These are phyloP conservation scores for Drosophila pullipes DNA, from an alignment of 2,888 invertebrate species.

Conservation along the genomic window DNA sequence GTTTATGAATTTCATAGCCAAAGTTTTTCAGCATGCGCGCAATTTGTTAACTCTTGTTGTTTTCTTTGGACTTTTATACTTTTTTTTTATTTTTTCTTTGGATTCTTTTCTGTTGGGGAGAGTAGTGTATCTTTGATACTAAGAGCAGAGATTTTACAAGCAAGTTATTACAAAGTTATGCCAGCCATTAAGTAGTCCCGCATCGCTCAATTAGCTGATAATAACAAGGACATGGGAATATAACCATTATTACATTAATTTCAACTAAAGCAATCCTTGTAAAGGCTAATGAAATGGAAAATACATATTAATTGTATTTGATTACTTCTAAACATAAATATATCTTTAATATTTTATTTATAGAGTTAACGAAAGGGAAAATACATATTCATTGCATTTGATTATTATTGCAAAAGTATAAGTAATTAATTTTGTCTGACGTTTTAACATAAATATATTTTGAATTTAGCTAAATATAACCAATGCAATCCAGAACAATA, in stretches of 20 bases:
- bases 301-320: neutral
- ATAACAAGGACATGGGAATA: constrained; percentile 8
- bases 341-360: neutral
- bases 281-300: neutral
- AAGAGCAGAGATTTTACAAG: constrained; percentile 51
- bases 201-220: constrained; percentile 62
- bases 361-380: neutral
- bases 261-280: neutral
- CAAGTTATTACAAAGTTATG: constrained; percentile 49
- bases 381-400: neutral
- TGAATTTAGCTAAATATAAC: neutral
- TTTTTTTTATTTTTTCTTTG: constrained; percentile 44
- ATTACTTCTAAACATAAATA: neutral
- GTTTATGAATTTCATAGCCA: constrained; percentile 81
- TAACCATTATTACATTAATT: neutral
- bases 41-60: constrained; percentile 70
- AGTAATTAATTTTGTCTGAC: neutral
- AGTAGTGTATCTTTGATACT: constrained; percentile 50
- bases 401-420: neutral
- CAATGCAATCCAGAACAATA: neutral
- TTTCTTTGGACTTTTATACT: constrained; percentile 32
- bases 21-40: constrained; percentile 68
- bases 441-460: neutral
- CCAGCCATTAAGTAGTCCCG: constrained; percentile 36
- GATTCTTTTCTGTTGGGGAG: constrained; percentile 16